Conservation (phyloP, 2,888 invertebrate species). For the Rhorus exstirpatorius region DNA sequence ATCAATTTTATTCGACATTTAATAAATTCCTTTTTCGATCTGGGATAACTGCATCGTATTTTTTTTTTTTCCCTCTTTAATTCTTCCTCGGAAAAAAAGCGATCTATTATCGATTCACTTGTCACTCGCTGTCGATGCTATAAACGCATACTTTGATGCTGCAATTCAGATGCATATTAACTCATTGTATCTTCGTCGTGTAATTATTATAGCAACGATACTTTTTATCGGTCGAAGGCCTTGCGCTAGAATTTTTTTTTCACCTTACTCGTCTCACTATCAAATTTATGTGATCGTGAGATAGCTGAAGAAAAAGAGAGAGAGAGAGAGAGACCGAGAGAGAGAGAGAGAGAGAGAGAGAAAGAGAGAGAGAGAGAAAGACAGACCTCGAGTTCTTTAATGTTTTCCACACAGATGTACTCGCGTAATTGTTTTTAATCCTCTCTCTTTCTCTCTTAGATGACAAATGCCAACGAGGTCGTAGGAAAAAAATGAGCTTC, state of each 20-base stretch:
- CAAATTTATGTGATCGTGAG: constrained; percentile 17
- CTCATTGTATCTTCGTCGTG: constrained; percentile 57
- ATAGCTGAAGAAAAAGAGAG: constrained; percentile 1
- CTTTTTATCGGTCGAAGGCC: constrained; percentile 68
- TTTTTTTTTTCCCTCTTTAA: not conserved
- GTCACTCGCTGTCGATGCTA: not conserved
- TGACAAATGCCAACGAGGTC: constrained; percentile 21
- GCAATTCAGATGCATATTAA: constrained; percentile 3
- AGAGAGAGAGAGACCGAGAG: no score
- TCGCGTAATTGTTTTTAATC: not conserved
- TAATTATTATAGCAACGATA: constrained; percentile 58
- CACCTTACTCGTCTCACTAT: constrained; percentile 7
- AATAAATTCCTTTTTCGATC: not conserved
- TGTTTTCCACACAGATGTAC: not conserved
- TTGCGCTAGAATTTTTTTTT: constrained; percentile 60
- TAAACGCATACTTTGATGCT: not conserved
- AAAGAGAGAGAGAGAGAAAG: not conserved
- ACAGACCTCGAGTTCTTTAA: constrained; percentile 29
- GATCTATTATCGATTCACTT: not conserved
- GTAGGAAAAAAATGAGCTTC: not conserved
- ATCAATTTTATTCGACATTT: no score
- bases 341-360: not conserved
- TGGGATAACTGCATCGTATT: not conserved
- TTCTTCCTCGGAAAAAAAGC: no score
- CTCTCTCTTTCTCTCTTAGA: not conserved